Conservation (phyloP, 2,888 invertebrate species). For the Clistopyga incitator region DNA sequence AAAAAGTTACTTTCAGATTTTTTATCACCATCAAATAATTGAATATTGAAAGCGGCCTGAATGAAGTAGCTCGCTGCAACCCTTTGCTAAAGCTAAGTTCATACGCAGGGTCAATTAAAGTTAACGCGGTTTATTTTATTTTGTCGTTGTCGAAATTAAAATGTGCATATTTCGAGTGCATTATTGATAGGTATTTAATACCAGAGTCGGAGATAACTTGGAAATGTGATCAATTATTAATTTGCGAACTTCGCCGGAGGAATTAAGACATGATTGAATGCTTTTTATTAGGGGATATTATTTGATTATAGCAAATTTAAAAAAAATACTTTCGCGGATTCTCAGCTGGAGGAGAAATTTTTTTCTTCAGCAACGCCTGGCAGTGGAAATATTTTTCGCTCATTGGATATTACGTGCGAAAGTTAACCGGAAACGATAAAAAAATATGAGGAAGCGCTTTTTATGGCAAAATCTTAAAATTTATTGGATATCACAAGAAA, state of each 20-base stretch:
- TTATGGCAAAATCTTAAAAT: too few relatives aligned
- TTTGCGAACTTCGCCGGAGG: too few relatives aligned
- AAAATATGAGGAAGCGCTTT: neutral
- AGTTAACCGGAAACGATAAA: neutral
- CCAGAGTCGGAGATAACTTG: neutral
- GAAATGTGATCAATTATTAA: neutral
- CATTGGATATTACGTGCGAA: too few relatives aligned
- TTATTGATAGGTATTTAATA: neutral
- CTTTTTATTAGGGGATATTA: neutral
- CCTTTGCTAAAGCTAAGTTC: neutral
- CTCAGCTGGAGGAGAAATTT: too few relatives aligned
- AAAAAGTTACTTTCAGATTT: constrained; percentile 13
- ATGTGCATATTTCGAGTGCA: neutral
- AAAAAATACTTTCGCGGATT: too few relatives aligned
- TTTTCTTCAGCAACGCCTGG: too few relatives aligned
- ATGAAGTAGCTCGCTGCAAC: neutral
- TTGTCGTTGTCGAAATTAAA: neutral
- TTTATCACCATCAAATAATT: neutral
- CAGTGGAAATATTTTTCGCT: too few relatives aligned
- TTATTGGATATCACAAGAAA: too few relatives aligned
- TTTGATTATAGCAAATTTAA: neutral
- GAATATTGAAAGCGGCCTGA: neutral
- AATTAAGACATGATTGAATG: too few relatives aligned
- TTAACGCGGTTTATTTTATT: neutral
- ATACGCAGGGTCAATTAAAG: neutral